Percentiles rank a stretch among this genome's conserved stretches.
Evolutionary conservation across 2,113 vertebrate genomes (phyloP).

Genomic region (Pelobates fuscus): DNA sequence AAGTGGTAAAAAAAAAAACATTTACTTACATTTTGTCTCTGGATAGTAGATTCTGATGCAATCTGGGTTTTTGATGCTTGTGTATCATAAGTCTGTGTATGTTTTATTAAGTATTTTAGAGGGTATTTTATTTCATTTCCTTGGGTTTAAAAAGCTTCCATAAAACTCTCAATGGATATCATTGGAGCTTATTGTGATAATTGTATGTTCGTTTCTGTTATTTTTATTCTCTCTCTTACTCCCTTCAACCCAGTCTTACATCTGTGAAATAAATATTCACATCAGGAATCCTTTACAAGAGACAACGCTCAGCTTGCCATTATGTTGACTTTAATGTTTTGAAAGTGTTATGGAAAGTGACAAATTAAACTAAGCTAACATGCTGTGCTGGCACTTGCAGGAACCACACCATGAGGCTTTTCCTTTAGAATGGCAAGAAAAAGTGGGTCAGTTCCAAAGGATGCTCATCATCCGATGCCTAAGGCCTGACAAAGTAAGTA

Average conservation of each 20-base stretch:
- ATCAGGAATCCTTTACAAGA: conserved; percentile 3
- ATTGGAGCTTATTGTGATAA: not conserved
- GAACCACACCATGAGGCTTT: conserved; percentile 75
- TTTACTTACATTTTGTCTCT: too few relatives aligned
- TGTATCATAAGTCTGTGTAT: too few relatives aligned
- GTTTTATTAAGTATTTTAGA: too few relatives aligned
- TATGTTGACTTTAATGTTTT: conserved; percentile 5
- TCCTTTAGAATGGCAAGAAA: conserved; percentile 73
- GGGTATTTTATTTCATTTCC: too few relatives aligned
- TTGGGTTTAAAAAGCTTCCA: too few relatives aligned
- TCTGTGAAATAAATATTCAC: conserved; percentile 11
- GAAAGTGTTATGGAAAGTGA: conserved; percentile 11
- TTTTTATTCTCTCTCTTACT: too few relatives aligned
- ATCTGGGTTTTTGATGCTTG: too few relatives aligned
- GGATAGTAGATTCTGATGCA: too few relatives aligned
- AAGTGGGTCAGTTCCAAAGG: conserved; percentile 74
- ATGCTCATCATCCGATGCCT: conserved; percentile 83
- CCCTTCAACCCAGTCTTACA: not conserved
- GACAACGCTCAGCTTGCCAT: not conserved
- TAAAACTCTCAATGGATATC: not conserved
- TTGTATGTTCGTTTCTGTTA: not conserved
- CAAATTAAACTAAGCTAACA: conserved; percentile 29
- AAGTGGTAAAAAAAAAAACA: too few relatives aligned
- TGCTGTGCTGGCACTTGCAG: conserved; percentile 55
- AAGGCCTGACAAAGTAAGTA: conserved; percentile 80